phyloP scores from a whole-genome alignment of 35 echinoderm and acorn worm genomes.

The Apostichopus japonicus region DNA sequence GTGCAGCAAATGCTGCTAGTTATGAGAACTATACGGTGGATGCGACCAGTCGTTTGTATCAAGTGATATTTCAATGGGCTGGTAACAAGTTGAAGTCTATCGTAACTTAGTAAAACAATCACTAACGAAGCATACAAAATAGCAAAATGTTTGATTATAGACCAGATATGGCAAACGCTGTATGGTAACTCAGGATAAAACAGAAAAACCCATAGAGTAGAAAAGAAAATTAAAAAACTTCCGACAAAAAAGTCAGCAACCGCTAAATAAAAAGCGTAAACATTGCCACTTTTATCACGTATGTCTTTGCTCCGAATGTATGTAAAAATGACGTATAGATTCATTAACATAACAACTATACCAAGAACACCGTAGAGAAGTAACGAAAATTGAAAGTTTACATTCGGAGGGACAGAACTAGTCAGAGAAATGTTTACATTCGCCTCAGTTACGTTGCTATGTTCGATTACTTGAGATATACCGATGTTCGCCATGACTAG shows the following conservation, averaged over 20 bases:
- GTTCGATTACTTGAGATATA: too few species aligned
- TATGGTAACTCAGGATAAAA: neutral
- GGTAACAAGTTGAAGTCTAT: constrained; percentile 9
- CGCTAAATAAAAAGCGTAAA: constrained; percentile 22
- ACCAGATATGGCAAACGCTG: constrained; percentile 10
- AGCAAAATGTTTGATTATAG: neutral
- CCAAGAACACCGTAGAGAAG: neutral
- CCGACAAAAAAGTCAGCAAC: constrained; percentile 11
- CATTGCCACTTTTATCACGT: neutral
- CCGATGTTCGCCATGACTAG: too few species aligned
- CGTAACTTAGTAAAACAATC: constrained; percentile 25
- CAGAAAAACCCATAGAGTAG: constrained; percentile 5
- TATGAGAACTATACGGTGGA: neutral
- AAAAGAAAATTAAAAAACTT: neutral
- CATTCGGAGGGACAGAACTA: too few species aligned
- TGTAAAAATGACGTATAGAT: neutral
- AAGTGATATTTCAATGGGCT: constrained; percentile 24
- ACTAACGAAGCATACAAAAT: constrained; percentile 5
- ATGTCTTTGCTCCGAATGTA: neutral
- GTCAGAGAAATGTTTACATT: neutral
- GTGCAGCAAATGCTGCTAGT: neutral
- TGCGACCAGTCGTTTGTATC: neutral
- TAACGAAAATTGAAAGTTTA: too few species aligned
- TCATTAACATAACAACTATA: neutral
- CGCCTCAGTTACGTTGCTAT: neutral